Evolutionary conservation across 2,797 vertebrate genomes (phyloP).

Genomic region (Arnoldichthys spilopterus): DNA sequence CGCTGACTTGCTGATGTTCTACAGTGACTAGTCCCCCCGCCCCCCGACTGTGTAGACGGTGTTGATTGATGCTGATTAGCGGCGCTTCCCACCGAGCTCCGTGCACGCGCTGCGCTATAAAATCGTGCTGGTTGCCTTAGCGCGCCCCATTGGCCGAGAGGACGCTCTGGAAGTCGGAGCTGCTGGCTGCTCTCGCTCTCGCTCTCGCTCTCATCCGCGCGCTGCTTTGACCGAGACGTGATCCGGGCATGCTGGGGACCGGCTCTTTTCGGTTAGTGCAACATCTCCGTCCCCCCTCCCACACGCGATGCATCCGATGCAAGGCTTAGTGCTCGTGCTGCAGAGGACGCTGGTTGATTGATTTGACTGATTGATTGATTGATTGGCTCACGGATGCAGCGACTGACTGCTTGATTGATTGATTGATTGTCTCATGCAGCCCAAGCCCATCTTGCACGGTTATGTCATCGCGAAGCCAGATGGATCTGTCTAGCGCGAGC

Average conservation of each 20-base stretch:
- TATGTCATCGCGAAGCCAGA: slow-evolving; percentile 28
- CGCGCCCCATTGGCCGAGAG: slow-evolving; percentile 72
- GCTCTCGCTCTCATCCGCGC: slow-evolving; percentile 63
- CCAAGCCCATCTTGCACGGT: slow-evolving; percentile 40
- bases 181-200: slow-evolving; percentile 43
- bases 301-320: slow-evolving; percentile 1
- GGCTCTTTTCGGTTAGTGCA: slow-evolving; percentile 73
- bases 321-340: not conserved
- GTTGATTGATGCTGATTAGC: slow-evolving; percentile 75
- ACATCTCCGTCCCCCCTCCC: not conserved
- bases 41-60: slow-evolving; percentile 66
- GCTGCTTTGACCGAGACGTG: slow-evolving; percentile 45
- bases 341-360: not conserved
- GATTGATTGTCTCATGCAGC: slow-evolving; percentile 52
- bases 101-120: slow-evolving; percentile 48
- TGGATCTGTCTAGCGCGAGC: not conserved
- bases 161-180: slow-evolving; percentile 66
- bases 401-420: not conserved
- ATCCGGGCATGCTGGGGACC: slow-evolving; percentile 75
- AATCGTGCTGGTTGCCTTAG: slow-evolving; percentile 51
- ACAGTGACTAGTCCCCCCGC: slow-evolving; percentile 26
- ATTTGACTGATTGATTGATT: too few relatives aligned
- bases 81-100: slow-evolving; percentile 67
- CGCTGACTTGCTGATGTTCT: slow-evolving; percentile 2
- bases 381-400: too few relatives aligned